These are phyloP conservation scores for Andrena marginata DNA, from an alignment of 2,888 invertebrate species.

Conservation along the genomic window DNA sequence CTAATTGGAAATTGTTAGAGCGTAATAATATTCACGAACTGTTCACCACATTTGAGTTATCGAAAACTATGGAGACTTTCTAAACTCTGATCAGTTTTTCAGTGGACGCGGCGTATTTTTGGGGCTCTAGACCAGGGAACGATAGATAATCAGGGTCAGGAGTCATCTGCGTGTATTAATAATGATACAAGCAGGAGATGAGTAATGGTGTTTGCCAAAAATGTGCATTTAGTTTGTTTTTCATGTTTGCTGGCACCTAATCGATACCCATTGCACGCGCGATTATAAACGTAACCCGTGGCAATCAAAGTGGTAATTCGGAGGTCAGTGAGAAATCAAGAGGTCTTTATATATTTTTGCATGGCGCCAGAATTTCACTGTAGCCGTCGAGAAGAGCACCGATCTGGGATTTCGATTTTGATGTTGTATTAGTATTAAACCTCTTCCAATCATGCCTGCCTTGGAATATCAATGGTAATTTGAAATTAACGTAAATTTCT, in stretches of 20 bases:
- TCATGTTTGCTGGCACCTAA: neutral
- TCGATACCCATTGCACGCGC: neutral
- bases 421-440: too few relatives aligned
- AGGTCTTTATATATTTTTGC: conserved; percentile 21
- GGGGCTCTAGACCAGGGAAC: conserved; percentile 11
- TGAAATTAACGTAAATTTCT: neutral
- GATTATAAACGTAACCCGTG: neutral
- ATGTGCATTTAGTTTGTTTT: conserved; percentile 20
- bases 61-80: neutral
- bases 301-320: conserved; percentile 26
- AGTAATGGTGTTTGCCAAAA: conserved; percentile 8
- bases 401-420: neutral
- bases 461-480: neutral
- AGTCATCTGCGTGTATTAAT: conserved; percentile 40
- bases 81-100: conserved; percentile 9
- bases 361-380: conserved; percentile 7
- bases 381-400: neutral
- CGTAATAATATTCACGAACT: neutral
- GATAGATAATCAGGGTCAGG: conserved; percentile 45
- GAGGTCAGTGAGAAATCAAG: conserved; percentile 38
- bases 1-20: neutral
- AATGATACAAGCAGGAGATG: conserved; percentile 21
- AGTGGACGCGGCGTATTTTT: conserved; percentile 33
- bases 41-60: neutral
- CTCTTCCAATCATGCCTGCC: too few relatives aligned